These are phyloP conservation scores for Liposcelis brunnea DNA, from an alignment of 2,888 invertebrate species.

Conservation along the genomic window DNA sequence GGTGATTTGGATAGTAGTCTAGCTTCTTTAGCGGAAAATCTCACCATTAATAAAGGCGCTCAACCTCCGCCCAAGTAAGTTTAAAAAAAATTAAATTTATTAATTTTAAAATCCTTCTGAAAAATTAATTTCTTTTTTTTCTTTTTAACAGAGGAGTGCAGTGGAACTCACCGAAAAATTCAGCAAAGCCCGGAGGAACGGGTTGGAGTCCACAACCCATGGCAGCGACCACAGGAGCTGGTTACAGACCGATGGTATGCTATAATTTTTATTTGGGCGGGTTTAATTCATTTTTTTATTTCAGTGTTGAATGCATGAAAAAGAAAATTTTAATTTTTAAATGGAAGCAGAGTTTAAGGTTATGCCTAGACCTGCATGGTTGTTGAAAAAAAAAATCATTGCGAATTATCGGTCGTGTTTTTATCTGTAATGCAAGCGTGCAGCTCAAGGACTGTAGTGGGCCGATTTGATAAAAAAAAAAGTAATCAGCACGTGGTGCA, in stretches of 20 bases:
- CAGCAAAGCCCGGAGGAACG: constrained; percentile 52
- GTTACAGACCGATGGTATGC: constrained; percentile 74
- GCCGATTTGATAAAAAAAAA: too few species aligned
- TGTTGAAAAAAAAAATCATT: neutral
- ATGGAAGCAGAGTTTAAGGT: neutral
- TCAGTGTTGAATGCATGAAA: too few species aligned
- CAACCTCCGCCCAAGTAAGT: constrained; percentile 55
- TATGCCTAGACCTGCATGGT: neutral
- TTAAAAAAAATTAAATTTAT: neutral
- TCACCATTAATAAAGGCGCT: constrained; percentile 66
- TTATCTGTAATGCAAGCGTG: neutral
- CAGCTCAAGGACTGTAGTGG: too few species aligned
- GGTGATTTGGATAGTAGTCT: constrained; percentile 89
- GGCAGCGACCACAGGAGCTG: constrained; percentile 74
- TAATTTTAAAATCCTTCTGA: constrained; percentile 1
- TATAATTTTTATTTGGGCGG: neutral
- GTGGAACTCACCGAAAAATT: constrained; percentile 81
- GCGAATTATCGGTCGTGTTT: constrained; percentile 5
- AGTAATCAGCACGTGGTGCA: too few species aligned
- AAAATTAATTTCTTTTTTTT: neutral
- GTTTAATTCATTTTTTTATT: neutral
- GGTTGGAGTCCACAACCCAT: constrained; percentile 79
- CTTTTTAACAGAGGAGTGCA: constrained; percentile 54
- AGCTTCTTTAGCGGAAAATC: constrained; percentile 83
- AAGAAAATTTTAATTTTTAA: neutral